These are phyloP conservation scores for Zootermopsis nevadensis DNA, from an alignment of 2,888 invertebrate species.

Conservation along the genomic window DNA sequence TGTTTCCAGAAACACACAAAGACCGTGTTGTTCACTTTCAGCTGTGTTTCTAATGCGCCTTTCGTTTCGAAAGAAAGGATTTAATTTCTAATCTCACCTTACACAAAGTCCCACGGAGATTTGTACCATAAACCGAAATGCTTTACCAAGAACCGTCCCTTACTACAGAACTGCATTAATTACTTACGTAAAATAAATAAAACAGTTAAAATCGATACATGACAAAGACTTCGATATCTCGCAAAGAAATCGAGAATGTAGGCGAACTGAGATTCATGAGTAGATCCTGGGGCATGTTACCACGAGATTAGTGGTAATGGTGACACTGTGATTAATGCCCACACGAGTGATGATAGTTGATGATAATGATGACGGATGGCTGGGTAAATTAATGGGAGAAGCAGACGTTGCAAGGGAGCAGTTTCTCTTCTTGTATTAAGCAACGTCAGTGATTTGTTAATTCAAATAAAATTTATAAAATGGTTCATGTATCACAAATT, in stretches of 20 bases:
- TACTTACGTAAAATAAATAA: too few relatives aligned
- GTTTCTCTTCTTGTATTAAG: background rate
- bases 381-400: background rate
- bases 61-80: too few relatives aligned
- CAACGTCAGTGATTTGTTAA: background rate
- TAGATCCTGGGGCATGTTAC: background rate
- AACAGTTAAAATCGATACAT: background rate
- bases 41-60: too few relatives aligned
- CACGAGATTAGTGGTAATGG: background rate
- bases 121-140: too few relatives aligned
- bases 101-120: too few relatives aligned
- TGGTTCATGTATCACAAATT: too few relatives aligned
- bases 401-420: background rate
- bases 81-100: too few relatives aligned
- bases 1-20: too few relatives aligned
- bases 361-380: conserved; percentile 29
- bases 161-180: too few relatives aligned
- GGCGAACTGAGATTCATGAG: background rate
- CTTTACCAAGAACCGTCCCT: too few relatives aligned
- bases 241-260: background rate
- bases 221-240: background rate
- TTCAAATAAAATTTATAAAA: too few relatives aligned
- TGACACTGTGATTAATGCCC: conserved; percentile 24
- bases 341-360: background rate
- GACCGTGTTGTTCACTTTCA: too few relatives aligned